phyloP scores from a whole-genome alignment of 2,113 vertebrate genomes.

The Hyaena hyaena region DNA sequence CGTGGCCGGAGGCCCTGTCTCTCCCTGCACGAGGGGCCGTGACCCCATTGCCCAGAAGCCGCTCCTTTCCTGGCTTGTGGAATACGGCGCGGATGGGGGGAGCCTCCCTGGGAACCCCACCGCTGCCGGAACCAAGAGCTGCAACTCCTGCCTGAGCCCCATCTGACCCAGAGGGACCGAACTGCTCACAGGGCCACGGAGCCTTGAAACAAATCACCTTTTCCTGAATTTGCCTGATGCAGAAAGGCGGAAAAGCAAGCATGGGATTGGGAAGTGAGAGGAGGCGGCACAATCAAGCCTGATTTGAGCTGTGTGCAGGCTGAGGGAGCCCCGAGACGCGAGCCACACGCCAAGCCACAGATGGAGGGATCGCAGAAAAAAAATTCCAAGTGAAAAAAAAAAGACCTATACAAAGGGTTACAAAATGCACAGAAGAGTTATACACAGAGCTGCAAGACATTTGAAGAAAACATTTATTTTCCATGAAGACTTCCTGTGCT shows the following conservation, averaged over 20 bases:
- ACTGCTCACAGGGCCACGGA: neutral
- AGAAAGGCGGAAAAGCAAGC: neutral
- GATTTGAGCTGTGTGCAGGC: neutral
- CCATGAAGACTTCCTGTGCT: neutral
- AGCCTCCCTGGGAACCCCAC: neutral
- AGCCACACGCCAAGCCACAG: fast-evolving
- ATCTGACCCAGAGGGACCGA: neutral
- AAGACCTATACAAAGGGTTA: neutral
- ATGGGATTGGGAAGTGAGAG: neutral
- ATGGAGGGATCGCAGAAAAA: neutral
- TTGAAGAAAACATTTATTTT: neutral
- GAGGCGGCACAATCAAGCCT: neutral
- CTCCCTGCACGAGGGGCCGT: neutral
- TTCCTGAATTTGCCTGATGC: neutral
- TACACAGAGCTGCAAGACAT: neutral
- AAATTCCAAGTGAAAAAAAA: neutral
- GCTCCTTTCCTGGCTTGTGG: neutral
- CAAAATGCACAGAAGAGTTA: neutral
- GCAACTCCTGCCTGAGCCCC: neutral
- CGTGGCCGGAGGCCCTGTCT: fast-evolving
- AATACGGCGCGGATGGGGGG: neutral
- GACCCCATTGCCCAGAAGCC: neutral
- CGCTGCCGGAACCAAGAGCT: neutral
- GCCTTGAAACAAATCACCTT: neutral
- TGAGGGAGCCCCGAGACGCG: fast-evolving